Percentiles rank a stretch among this genome's conserved stretches.
These are phyloP conservation scores for Manis crassicaudata DNA, from an alignment of 2,797 vertebrate genomes.

Conservation along the genomic window DNA sequence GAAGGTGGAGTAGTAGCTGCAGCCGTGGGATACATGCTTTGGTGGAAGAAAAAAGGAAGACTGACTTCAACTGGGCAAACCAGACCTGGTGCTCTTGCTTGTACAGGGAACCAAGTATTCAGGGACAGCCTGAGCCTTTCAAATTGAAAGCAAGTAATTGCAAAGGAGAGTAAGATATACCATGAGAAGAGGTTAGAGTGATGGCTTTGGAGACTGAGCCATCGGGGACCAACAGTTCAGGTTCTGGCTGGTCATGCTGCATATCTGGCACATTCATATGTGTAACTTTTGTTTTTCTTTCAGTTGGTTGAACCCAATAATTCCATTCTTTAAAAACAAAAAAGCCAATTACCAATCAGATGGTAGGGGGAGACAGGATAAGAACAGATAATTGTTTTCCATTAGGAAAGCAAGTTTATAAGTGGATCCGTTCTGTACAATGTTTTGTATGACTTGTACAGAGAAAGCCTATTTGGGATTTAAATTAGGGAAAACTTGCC, in stretches of 20 bases:
- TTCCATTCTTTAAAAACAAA: background rate
- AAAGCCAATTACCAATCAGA: background rate
- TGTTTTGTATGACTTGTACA: too few relatives aligned
- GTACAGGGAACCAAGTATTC: background rate
- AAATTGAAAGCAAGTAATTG: background rate
- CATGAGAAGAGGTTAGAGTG: background rate
- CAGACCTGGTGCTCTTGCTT: background rate
- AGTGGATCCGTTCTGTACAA: background rate
- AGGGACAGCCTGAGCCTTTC: background rate
- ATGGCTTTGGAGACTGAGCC: background rate
- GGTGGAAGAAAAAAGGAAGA: background rate
- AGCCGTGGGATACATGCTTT: background rate
- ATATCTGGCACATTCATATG: background rate
- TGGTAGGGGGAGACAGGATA: background rate
- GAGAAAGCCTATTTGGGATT: background rate
- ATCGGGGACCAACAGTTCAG: background rate
- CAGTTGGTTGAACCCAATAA: background rate
- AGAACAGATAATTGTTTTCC: background rate
- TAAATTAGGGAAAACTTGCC: background rate
- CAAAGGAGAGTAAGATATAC: background rate
- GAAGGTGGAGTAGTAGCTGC: background rate
- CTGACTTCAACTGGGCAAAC: background rate
- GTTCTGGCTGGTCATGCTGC: background rate
- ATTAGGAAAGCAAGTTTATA: background rate
- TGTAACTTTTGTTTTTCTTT: slow-evolving; percentile 41